Evolutionary conservation across 2,888 invertebrate species (phyloP), one percentile per base, ranked within the genome.

Genomic region (Bibio marci): DNA sequence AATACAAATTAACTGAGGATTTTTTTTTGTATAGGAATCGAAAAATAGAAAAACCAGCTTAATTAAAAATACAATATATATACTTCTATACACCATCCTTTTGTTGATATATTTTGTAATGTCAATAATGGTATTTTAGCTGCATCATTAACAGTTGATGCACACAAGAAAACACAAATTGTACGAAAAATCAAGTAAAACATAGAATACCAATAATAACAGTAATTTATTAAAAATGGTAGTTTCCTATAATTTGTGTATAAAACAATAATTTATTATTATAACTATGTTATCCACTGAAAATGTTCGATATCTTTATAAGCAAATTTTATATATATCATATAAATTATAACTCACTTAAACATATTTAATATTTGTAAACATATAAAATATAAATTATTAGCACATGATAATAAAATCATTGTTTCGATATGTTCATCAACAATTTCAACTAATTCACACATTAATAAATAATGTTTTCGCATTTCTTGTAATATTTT

Each of bases 371-470:
- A 79, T 8, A 80, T 63, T 49, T 80, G 79, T 37, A 79, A 65
- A 45, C 80, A 80, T 44, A 80, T 75, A 52, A 79, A 80, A 55
- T 75, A 80, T 38, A 80, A 65, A 52, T 81, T 79, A 48, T 73
- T 77, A 15, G 71, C 59, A 47, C 76, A 79, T 0, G 79, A 77
- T 5, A 81, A 54, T 1, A 79, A 54, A 1, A 80, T 66, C 40
- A 81, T 57, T 12, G 65, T 62, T 3, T 77, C 73, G 13, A 81
- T 62, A 35, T 70, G 62, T 4, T 59, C 54, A 48, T 80, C 76
- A 4, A 79, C 65, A 15, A 60, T 60, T 32, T 66, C 63, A 1
- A 77, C 70, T 25, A 81, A 57, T 13, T 66, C 63, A 1, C 71
- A 67, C 18, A 81, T 64, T 25, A 67, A 65, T 41, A 73, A 69